Base-by-base conservation (phyloP, 2,888 invertebrate genomes). In the Unio pictorum region DNA sequence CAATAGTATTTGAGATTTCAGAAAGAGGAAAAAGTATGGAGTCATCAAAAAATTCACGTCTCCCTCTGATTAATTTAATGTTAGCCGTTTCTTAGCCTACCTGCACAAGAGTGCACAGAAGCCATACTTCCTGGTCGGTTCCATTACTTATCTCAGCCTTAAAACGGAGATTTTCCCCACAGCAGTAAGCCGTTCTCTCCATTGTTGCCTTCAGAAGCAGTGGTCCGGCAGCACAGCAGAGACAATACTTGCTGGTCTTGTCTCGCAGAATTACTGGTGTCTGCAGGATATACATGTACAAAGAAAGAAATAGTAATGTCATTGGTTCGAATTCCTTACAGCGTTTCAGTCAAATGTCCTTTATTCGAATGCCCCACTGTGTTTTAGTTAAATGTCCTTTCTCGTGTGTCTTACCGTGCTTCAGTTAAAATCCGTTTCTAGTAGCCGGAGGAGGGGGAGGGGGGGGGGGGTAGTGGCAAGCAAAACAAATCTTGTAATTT, bases 121-220 rank as follows among this genome's bases (percentile, higher is more conserved):
- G 89, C 84, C 92, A 91, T 5, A 92, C 92, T 74, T 92, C 91
- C 81, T 93, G 92, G 77, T 93, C 92, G 71, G 92, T 92, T 85
- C 93, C 93, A 90, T 94, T 94, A 90, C 94, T 93, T 69, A 95
- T 93, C 74, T 94, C 93, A 55, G 93, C 93, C 86, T 93, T 93
- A 63, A 94, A 89, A 84, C 93, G 92, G 75, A 94, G 91, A 79
- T 93, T 93, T 89, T 94, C 94, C 11, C 94, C 94, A 86, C 93
- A 94, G 65, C 94, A 94, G 88, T 94, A 95, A 26, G 94, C 94
- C 11, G 93, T 93, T 73, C 94, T 91, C 84, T 94, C 94, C 67
- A 95, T 89, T 65, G 93, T 93, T 57, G 93, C 93, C 71, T 93
- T 91, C 67, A 95, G 89, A 58, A 92, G 92, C 1, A 95, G 92